Evolutionary conservation across 2,888 invertebrate species (phyloP), one percentile per base, ranked within the genome.

Genomic region (Polyommatus iphigenia): DNA sequence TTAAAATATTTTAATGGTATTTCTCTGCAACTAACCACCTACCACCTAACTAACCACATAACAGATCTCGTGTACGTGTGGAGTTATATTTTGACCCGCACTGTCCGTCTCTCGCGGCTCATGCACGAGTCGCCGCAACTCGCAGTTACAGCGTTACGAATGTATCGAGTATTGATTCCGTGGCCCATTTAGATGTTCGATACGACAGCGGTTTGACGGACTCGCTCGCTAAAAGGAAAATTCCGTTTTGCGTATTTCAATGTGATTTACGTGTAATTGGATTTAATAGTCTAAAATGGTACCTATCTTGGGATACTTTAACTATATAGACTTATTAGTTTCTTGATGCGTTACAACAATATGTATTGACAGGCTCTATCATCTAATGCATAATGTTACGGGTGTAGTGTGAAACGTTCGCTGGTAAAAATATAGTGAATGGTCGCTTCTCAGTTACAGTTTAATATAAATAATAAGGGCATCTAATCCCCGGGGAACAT

Each of bases 111-210:
- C 85, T 87, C 85, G 87, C 86, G 84, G 88, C 89, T 88, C 85
- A 86, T 84, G 86, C 87, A 87, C 88, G 89, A 89, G 88, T 87
- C 88, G 85, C 88, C 87, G 87, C 88, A 89, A 89, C 88, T 87
- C 88, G 85, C 88, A 86, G 85, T 86, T 88, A 86, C 87, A 85
- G 84, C 87, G 87, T 85, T 88, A 86, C 86, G 83, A 87, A 88
- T 85, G 86, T 87, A 88, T 85, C 83, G 85, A 87, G 84, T 88
- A 90, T 90, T 88, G 89, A 88, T 89, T 89, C 87, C 85, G 87
- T 91, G 91, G 86, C 90, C 91, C 86, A 91, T 91, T 92, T 93
- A 91, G 91, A 92, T 92, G 85, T 86, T 79, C 82, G 91, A 91
- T 91, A 92, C 87, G 86, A 87, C 90, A 87, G 85, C 87, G 85